Base-by-base conservation (phyloP, 2,113 vertebrate genomes). In the Dolichallabes microphthalmus region DNA sequence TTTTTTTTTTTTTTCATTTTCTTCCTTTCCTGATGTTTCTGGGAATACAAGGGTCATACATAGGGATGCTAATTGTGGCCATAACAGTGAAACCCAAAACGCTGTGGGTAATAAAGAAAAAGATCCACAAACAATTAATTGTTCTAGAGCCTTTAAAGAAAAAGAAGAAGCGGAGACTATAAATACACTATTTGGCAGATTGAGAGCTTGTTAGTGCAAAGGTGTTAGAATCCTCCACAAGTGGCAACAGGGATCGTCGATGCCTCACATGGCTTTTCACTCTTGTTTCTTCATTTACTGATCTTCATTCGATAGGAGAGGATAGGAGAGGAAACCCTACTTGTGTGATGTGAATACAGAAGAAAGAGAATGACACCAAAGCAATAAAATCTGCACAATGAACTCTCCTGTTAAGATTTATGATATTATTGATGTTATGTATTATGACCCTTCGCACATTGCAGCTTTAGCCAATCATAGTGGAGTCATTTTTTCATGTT, bases 181-280 rank as follows among this genome's bases (percentile, higher is more conserved):
- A 64, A 76, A 84, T 76, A 84, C 58, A 19, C n/a, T 76, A 45
- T 32, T 52, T 53, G 57, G 17, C 71, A 52, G 71, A 74, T 17
- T 12, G 25, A 50, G 82, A 32, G 58, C 71, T 76, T 76, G 71
- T 76, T 74, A 84, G 82, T 50, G 39, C 63, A 60, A 74, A 83
- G 82, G 68, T 45, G 80, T 55, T 53, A 55, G 35, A 77, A 55
- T 35, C 77, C 82, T 84, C 39, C 73, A 53, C 73, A 5, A 77
- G 73, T 25, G 55, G 55, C 71, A 52, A 27, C 57, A 20, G 20
- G 32, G 60, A 53, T 75, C 61, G 82, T 52, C 30, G n/a, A 64
- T 55, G 60, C 58, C 45, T 64, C 60, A 30, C 39, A 64, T n/a
- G 22, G 55, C 30, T 75, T 75, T 61, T n/a, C 7, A 32, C 12